These are phyloP conservation scores for Diplazon laetatorius DNA, from an alignment of 2,888 invertebrate species.

Conservation along the genomic window DNA sequence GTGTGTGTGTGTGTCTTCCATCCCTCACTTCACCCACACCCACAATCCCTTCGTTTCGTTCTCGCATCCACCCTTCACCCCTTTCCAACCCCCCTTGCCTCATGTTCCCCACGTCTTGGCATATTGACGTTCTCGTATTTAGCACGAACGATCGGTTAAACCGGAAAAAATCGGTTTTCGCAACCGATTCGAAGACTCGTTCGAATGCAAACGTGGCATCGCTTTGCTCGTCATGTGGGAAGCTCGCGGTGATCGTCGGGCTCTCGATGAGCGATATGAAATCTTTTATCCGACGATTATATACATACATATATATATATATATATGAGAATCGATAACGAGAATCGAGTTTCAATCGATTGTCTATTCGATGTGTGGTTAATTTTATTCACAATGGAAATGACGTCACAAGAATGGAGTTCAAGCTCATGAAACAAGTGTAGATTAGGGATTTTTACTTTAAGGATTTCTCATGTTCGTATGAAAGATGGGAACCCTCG, in stretches of 20 bases:
- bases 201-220: conserved; percentile 58
- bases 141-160: conserved; percentile 69
- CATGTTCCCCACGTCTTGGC: conserved; percentile 62
- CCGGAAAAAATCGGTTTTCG: conserved; percentile 68
- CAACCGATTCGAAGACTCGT: conserved; percentile 67
- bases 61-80: no score
- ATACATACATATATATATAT: no score
- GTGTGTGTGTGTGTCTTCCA: no score
- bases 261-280: conserved; percentile 57
- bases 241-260: no score
- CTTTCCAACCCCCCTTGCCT: conserved; percentile 30
- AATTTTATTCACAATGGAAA: no score
- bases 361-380: conserved; percentile 17
- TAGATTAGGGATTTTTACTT: no score
- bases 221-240: conserved; percentile 4
- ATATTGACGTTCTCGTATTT: conserved; percentile 71
- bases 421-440: no score
- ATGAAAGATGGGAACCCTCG: no score
- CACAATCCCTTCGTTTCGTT: no score
- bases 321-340: conserved; percentile 58
- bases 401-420: no score
- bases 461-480: no score
- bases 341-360: conserved; percentile 36
- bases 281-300: conserved; percentile 54
- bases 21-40: conserved; percentile 8